Conservation (phyloP, 2,113 vertebrate genomes). For the Cricetomys ansorgei region DNA sequence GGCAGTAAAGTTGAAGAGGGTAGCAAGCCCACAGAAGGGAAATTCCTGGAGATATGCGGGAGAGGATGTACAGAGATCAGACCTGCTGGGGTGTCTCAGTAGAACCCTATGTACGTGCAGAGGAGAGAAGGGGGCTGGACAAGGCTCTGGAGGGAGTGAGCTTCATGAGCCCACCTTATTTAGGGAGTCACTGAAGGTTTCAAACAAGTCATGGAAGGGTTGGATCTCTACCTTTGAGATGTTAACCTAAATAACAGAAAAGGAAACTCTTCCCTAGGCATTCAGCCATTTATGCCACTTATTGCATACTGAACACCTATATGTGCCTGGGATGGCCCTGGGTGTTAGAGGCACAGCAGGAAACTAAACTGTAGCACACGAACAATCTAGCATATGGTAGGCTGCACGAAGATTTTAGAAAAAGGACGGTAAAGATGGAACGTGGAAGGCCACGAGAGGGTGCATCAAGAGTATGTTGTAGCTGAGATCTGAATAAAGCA, state of each 20-base stretch:
- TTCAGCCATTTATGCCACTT: background rate
- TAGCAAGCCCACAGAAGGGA: background rate
- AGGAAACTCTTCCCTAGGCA: background rate
- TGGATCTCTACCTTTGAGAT: background rate
- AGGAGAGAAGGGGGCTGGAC: accelerated
- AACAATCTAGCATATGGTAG: accelerated
- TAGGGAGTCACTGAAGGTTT: background rate
- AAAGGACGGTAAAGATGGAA: background rate
- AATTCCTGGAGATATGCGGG: background rate
- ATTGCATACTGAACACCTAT: background rate
- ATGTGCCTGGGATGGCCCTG: background rate
- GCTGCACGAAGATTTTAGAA: background rate
- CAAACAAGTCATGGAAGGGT: background rate
- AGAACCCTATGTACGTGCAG: accelerated
- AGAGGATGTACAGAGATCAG: background rate
- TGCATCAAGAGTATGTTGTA: background rate
- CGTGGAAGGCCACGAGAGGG: too few relatives aligned
- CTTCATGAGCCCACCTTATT: background rate
- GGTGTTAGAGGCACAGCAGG: background rate
- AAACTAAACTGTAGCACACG: background rate
- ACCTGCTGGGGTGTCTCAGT: accelerated
- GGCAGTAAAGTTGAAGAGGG: background rate
- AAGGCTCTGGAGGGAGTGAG: too few relatives aligned
- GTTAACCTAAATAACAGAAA: background rate
- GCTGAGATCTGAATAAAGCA: background rate